A percentile compares a stretch with the other conserved stretches of the same genome.
These are phyloP conservation scores for Marasmarcha lunaedactyla DNA, from an alignment of 2,888 invertebrate species.

Conservation along the genomic window DNA sequence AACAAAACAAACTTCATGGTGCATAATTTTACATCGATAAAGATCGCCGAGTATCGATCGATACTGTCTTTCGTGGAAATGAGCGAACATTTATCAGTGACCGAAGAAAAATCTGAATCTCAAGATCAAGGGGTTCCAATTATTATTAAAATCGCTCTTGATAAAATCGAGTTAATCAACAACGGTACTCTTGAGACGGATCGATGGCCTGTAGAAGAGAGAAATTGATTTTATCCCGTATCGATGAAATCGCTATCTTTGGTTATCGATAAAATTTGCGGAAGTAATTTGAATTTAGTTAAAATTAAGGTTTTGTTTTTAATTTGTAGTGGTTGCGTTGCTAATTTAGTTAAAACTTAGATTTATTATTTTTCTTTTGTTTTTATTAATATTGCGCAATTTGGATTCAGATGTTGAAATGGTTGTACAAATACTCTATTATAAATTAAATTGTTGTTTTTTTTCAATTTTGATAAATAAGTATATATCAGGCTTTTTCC, in stretches of 20 bases:
- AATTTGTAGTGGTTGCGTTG: no score
- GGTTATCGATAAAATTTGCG: not conserved
- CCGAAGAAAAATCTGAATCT: slow-evolving; percentile 41
- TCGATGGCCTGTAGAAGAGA: slow-evolving; percentile 17
- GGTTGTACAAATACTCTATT: no score
- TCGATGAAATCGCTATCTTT: slow-evolving; percentile 14
- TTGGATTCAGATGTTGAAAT: no score
- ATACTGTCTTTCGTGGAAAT: not conserved
- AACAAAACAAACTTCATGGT: no score
- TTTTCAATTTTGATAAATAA: no score
- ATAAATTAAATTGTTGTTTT: no score
- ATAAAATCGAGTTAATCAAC: slow-evolving; percentile 68
- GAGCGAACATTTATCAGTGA: not conserved
- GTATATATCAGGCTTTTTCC: no score
- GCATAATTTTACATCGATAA: no score
- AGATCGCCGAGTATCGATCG: not conserved
- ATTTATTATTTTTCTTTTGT: no score
- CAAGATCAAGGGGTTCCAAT: slow-evolving; percentile 49
- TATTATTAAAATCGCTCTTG: slow-evolving; percentile 55
- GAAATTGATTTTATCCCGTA: not conserved
- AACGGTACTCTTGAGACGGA: slow-evolving; percentile 53
- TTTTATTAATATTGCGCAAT: no score
- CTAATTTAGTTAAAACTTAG: no score
- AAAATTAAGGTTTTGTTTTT: no score
- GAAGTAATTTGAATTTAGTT: not conserved